A percentile compares a stretch with the other conserved stretches of the same genome.
These are phyloP conservation scores for Octodonta nipae DNA, from an alignment of 2,888 invertebrate species.

Conservation along the genomic window DNA sequence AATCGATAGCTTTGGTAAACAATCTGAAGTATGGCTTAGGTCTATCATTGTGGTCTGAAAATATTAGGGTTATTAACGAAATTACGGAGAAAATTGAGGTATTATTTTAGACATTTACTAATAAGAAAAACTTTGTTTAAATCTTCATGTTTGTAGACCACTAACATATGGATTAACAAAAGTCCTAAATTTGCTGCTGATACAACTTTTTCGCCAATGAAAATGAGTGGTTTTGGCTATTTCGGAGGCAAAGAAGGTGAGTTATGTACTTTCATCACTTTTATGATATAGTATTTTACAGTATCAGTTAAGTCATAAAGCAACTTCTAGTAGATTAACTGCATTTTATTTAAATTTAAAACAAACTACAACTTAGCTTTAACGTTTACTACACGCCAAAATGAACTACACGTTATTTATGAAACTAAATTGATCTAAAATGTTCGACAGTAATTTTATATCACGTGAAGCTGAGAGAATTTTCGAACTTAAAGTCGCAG, in stretches of 20 bases:
- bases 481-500: too few relatives aligned
- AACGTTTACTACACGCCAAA: too few relatives aligned
- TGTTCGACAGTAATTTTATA: too few relatives aligned
- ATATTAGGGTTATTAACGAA: slow-evolving; percentile 40
- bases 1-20: slow-evolving; percentile 42
- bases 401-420: too few relatives aligned
- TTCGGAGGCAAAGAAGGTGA: slow-evolving; percentile 36
- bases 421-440: too few relatives aligned
- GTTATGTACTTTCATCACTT: too few relatives aligned
- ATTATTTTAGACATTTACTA: slow-evolving; percentile 4
- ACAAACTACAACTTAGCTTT: too few relatives aligned
- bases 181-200: slow-evolving; percentile 37
- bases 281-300: too few relatives aligned
- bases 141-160: slow-evolving; percentile 25
- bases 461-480: too few relatives aligned
- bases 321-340: too few relatives aligned
- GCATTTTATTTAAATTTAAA: too few relatives aligned
- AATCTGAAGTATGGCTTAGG: slow-evolving; percentile 39
- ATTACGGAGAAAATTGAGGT: slow-evolving; percentile 38
- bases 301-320: too few relatives aligned
- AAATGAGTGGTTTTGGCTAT: slow-evolving; percentile 39
- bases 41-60: slow-evolving; percentile 45
- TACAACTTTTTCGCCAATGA: slow-evolving; percentile 37
- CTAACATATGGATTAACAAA: slow-evolving; percentile 42
- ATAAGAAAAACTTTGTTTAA: neutral